Conservation (phyloP, 1,140 invertebrate genomes). For the Coenobita brevimanus region DNA sequence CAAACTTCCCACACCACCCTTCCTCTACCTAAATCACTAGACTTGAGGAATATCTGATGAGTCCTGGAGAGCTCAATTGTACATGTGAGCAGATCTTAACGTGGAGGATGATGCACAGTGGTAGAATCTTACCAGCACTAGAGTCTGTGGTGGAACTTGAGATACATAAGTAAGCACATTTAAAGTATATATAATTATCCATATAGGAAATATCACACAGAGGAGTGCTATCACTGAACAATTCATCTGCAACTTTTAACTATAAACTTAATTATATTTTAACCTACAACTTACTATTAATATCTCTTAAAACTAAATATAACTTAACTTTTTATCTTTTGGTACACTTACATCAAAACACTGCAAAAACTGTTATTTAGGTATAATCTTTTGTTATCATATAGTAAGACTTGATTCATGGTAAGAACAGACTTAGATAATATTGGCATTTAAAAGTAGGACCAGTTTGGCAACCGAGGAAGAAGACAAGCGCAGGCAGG, state of each 20-base stretch:
- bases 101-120: slow-evolving; percentile 35
- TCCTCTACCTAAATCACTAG: slow-evolving; percentile 45
- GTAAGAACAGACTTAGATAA: slow-evolving; percentile 67
- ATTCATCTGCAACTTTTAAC: slow-evolving; percentile 38
- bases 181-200: slow-evolving; percentile 60
- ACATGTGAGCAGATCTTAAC: slow-evolving; percentile 52
- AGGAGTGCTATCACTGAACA: slow-evolving; percentile 65
- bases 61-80: slow-evolving; percentile 55
- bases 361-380: slow-evolving; percentile 45
- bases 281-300: slow-evolving; percentile 40
- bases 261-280: slow-evolving; percentile 50
- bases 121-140: slow-evolving; percentile 43
- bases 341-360: slow-evolving; percentile 67
- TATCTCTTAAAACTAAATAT: slow-evolving; percentile 64
- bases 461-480: slow-evolving; percentile 56
- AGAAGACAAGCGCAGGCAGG: slow-evolving; percentile 41
- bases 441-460: slow-evolving; percentile 69
- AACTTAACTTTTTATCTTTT: slow-evolving; percentile 68
- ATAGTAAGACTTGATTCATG: slow-evolving; percentile 61
- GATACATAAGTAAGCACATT: slow-evolving; percentile 60
- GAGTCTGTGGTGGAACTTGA: slow-evolving; percentile 50
- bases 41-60: slow-evolving; percentile 53
- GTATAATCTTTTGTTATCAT: slow-evolving; percentile 61
- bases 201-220: slow-evolving; percentile 60
- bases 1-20: slow-evolving; percentile 21